Percentiles rank a stretch among this genome's conserved stretches.
Evolutionary conservation across 2,888 invertebrate species (phyloP).

Genomic region (Himalopsyche tibetana): DNA sequence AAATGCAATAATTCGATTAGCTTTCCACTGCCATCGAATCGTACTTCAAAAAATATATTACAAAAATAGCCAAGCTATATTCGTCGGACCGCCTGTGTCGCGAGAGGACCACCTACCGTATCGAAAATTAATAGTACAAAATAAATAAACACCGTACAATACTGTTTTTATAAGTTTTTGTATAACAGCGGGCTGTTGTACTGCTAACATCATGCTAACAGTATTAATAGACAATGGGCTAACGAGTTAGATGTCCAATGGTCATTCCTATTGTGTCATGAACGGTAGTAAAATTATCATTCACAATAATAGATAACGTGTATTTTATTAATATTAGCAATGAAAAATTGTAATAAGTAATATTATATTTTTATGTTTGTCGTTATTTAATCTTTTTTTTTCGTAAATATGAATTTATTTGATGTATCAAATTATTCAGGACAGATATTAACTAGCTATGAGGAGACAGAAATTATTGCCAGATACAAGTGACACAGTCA

Average conservation of each 20-base stretch:
- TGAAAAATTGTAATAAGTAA: background rate
- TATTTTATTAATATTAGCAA: background rate
- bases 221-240: background rate
- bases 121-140: slow-evolving; percentile 48
- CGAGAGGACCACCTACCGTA: slow-evolving; percentile 55
- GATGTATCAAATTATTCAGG: too few species aligned
- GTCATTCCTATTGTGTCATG: background rate
- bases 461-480: too few species aligned
- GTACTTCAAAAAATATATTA: slow-evolving; percentile 33
- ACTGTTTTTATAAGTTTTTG: slow-evolving; percentile 25
- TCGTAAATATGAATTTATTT: too few species aligned
- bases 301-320: background rate
- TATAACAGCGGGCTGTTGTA: slow-evolving; percentile 13
- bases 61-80: slow-evolving; percentile 16
- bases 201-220: background rate
- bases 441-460: too few species aligned
- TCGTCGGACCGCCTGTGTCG: slow-evolving; percentile 40
- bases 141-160: slow-evolving; percentile 21
- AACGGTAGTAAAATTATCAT: background rate
- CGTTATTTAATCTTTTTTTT: too few species aligned
- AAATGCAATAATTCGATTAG: slow-evolving; percentile 52
- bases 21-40: slow-evolving; percentile 41
- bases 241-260: background rate
- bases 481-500: too few species aligned
- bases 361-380: background rate